Evolutionary conservation across 1,140 invertebrate genomes (phyloP).

Genomic region (Apis mellifera): Amel_HAv3.1 CM009931.2:21031001-21031500

Average conservation of each 20-base stretch:
- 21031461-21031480: background rate
- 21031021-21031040: background rate
- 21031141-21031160: background rate
- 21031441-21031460: background rate
- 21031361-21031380: background rate
- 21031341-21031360: background rate
- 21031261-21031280: background rate
- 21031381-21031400: background rate
- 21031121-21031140: background rate
- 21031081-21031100: conserved; percentile 18
- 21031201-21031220: background rate
- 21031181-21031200: background rate
- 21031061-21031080: conserved; percentile 23
- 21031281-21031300: background rate
- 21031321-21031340: background rate
- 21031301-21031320: background rate
- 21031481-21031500: conserved; percentile 24
- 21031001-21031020: background rate
- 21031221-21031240: conserved; percentile 11
- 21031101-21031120: background rate
- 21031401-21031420: background rate
- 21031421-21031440: background rate
- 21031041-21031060: background rate
- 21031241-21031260: background rate
- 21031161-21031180: background rate